These are phyloP conservation scores for Sarcophaga subvicina DNA, from an alignment of 2,888 invertebrate species.

Conservation along the genomic window DNA sequence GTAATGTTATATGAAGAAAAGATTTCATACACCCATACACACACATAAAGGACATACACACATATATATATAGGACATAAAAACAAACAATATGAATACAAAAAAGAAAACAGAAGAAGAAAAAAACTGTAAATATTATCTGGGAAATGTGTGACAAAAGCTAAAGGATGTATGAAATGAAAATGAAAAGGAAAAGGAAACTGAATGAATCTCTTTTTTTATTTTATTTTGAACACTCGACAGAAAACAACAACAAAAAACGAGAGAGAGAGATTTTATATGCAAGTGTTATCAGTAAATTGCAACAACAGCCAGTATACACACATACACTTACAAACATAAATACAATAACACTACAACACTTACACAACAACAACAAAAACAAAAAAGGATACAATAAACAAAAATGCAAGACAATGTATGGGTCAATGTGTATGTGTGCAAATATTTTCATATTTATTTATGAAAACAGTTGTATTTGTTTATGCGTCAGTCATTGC, in stretches of 20 bases:
- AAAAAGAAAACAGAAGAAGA: not conserved
- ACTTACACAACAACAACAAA: too few relatives aligned
- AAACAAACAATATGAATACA: not conserved
- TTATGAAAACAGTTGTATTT: too few relatives aligned
- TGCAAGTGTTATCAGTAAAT: conserved; percentile 19
- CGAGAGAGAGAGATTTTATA: not conserved
- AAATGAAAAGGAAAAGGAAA: conserved; percentile 38
- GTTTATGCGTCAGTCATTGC: too few relatives aligned
- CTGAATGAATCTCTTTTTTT: not conserved
- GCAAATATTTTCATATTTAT: not conserved
- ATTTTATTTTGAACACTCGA: not conserved
- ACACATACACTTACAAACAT: not conserved
- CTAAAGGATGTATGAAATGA: conserved; percentile 10
- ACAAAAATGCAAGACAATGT: not conserved
- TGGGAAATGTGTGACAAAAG: conserved; percentile 41
- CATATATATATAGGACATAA: too few relatives aligned
- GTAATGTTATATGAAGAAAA: not conserved
- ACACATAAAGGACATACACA: too few relatives aligned
- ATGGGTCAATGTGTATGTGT: not conserved
- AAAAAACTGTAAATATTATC: conserved; percentile 3
- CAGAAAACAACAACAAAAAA: too few relatives aligned
- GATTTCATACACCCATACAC: not conserved
- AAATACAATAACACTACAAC: too few relatives aligned
- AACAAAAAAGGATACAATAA: too few relatives aligned
- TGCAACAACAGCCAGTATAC: not conserved